These are phyloP conservation scores for Glossosoma conforme DNA, from an alignment of 1,140 invertebrate genomes.

Conservation along the genomic window DNA sequence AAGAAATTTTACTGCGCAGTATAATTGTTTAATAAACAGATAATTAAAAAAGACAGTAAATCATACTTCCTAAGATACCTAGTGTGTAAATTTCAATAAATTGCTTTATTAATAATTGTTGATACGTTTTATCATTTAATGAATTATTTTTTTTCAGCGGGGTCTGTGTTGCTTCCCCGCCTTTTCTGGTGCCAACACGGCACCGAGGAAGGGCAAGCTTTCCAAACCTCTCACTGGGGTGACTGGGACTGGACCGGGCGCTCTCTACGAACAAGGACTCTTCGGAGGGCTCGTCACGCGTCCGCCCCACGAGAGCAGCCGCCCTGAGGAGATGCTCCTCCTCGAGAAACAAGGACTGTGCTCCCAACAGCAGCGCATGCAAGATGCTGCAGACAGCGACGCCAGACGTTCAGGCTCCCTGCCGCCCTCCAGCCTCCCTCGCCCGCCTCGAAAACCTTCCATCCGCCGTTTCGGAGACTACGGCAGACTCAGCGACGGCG, in stretches of 20 bases:
- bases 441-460: slow-evolving; percentile 58
- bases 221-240: slow-evolving; percentile 75
- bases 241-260: slow-evolving; percentile 47
- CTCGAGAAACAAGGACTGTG: slow-evolving; percentile 71
- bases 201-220: slow-evolving; percentile 77
- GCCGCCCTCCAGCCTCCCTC: slow-evolving; percentile 63
- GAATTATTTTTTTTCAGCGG: slow-evolving; percentile 61
- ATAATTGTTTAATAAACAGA: no score
- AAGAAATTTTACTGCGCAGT: no score
- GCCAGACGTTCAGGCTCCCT: slow-evolving; percentile 46
- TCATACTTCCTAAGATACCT: no score
- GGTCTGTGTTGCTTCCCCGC: slow-evolving; percentile 83
- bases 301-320: slow-evolving; percentile 43
- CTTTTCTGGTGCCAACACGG: slow-evolving; percentile 76
- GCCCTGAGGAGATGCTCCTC: slow-evolving; percentile 64
- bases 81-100: no score
- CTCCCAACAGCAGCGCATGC: slow-evolving; percentile 67
- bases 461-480: slow-evolving; percentile 51
- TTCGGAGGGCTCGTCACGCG: slow-evolving; percentile 47
- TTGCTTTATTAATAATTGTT: no score
- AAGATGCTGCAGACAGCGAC: slow-evolving; percentile 44
- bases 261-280: slow-evolving; percentile 51
- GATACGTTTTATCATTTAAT: neutral
- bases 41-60: no score
- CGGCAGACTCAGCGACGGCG: slow-evolving; percentile 54